Evolutionary conservation across 2,888 invertebrate genomes (phyloP).

Genomic region (Lycaena phlaeas): DNA sequence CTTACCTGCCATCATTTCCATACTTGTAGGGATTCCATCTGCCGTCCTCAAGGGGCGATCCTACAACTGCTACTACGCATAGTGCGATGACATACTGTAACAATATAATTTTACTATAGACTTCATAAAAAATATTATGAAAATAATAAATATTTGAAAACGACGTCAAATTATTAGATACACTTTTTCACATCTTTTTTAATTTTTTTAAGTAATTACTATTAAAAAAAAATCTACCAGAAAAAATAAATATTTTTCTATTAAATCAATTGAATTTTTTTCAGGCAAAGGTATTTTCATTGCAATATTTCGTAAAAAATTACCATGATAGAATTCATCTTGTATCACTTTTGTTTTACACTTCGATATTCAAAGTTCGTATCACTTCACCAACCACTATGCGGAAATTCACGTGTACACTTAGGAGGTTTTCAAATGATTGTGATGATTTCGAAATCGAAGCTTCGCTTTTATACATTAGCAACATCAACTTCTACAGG

Average conservation of each 20-base stretch:
- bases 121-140: background rate
- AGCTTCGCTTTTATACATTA: conserved; percentile 67
- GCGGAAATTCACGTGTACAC: conserved; percentile 59
- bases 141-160: conserved; percentile 1
- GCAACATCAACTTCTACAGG: conserved; percentile 61
- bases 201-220: too few relatives aligned
- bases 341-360: conserved; percentile 34
- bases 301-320: conserved; percentile 17
- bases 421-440: conserved; percentile 62
- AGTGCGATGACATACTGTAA: conserved; percentile 45
- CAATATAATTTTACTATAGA: conserved; percentile 6
- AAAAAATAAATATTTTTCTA: too few relatives aligned
- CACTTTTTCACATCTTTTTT: too few relatives aligned
- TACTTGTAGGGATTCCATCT: conserved; percentile 53
- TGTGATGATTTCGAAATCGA: conserved; percentile 70
- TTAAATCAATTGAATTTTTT: too few relatives aligned
- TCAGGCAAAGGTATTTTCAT: too few relatives aligned
- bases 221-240: too few relatives aligned
- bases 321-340: conserved; percentile 52
- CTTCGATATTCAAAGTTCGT: conserved; percentile 34
- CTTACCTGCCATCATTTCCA: conserved; percentile 58
- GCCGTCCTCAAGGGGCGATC: conserved; percentile 44
- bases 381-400: conserved; percentile 48
- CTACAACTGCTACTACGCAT: conserved; percentile 41
- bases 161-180: background rate